Evolutionary conservation across 2,113 vertebrate species (phyloP).

Genomic region (Entosphenus tridentatus): DNA sequence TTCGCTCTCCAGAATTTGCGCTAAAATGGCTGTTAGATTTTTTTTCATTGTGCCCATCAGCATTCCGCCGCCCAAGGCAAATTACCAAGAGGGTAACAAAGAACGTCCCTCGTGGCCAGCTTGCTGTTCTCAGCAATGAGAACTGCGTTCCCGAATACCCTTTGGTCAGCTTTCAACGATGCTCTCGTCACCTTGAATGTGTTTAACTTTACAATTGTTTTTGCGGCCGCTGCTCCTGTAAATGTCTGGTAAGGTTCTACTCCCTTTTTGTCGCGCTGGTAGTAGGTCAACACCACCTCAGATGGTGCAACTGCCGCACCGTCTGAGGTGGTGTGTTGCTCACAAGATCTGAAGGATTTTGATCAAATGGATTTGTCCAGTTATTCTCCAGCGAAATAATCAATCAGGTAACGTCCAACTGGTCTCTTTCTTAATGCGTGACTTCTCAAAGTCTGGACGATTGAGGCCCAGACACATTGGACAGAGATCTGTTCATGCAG

Average conservation of each 20-base stretch:
- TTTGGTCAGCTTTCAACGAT: constrained; percentile 1
- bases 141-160: neutral
- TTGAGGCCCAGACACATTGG: neutral
- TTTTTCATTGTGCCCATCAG: too few relatives aligned
- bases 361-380: constrained; percentile 2
- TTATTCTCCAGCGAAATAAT: neutral
- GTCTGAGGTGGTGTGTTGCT: neutral
- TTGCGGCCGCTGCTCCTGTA: neutral
- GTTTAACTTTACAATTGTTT: neutral
- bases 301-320: neutral
- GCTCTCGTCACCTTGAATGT: neutral
- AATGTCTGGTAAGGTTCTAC: neutral
- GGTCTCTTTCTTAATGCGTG: constrained; percentile 1
- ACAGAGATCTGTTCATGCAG: constrained; percentile 2
- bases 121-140: constrained; percentile 2
- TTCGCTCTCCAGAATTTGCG: too few relatives aligned
- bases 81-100: neutral
- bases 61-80: neutral
- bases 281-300: constrained; percentile 3
- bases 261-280: constrained; percentile 1
- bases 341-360: constrained; percentile 1
- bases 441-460: constrained; percentile 3
- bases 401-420: neutral
- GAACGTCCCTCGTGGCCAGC: neutral
- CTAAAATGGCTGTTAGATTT: too few relatives aligned